phyloP scores from a whole-genome alignment of 1,140 invertebrate species.

The Drosophila virilis region DNA sequence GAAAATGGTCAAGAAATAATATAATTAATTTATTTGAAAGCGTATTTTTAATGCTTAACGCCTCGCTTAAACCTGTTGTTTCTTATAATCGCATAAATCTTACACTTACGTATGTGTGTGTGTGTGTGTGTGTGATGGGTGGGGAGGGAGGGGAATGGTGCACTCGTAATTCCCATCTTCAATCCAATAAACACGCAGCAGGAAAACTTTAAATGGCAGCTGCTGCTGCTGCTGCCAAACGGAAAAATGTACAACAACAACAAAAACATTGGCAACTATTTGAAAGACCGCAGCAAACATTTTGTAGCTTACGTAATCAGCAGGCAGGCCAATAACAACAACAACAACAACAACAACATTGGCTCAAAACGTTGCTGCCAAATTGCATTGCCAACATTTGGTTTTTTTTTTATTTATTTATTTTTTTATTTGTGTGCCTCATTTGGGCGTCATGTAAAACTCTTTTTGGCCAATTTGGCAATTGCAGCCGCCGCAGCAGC shows the following conservation, averaged over 20 bases:
- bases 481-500: not conserved
- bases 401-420: not conserved
- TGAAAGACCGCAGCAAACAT: slow-evolving; percentile 12
- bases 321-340: slow-evolving; percentile 45
- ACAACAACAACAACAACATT: slow-evolving; percentile 29
- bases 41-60: not conserved
- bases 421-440: slow-evolving; percentile 9
- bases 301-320: slow-evolving; percentile 60
- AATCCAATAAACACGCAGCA: slow-evolving; percentile 62
- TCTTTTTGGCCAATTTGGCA: slow-evolving; percentile 28
- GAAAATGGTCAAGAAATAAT: not conserved
- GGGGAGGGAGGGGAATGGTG: not conserved
- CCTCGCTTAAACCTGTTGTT: not conserved
- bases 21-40: slow-evolving; percentile 12
- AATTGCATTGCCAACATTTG: slow-evolving; percentile 53
- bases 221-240: slow-evolving; percentile 35
- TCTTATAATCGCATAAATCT: slow-evolving; percentile 17
- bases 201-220: slow-evolving; percentile 51
- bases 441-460: slow-evolving; percentile 37
- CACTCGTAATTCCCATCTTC: slow-evolving; percentile 43
- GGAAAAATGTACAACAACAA: slow-evolving; percentile 30
- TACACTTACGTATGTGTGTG: not conserved
- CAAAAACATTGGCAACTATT: slow-evolving; percentile 28
- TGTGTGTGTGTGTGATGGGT: not conserved
- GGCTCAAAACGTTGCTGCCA: slow-evolving; percentile 39